Evolutionary conservation across 1,140 invertebrate genomes (phyloP), one percentile per base, ranked within the genome.

Genomic region (Aethina tumida): DNA sequence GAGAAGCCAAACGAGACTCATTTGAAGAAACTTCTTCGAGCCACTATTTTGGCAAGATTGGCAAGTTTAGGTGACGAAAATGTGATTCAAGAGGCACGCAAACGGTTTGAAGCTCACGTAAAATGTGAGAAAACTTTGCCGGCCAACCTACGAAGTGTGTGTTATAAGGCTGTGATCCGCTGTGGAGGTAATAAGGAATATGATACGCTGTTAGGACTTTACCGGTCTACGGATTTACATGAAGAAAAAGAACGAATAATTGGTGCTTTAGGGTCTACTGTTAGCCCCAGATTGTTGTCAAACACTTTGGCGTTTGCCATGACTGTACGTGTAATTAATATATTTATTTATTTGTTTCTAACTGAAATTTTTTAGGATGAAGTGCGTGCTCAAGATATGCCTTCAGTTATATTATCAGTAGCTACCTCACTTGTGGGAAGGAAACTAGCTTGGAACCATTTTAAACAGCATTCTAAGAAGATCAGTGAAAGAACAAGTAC

Each of bases 241-340:
- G 93, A 97, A 64, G 91, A 97, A 58, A 93, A 93, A 60, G 81
- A 92, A 53, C 73, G 92, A 51, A 86, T 96, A 45, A 74, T 83
- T 15, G 66, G 82, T 25, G 74, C 85, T 1, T 69, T 97, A 12
- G 90, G 89, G 16, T 74, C 79, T 21, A 74, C 84, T 10, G 73
- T 71, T 27, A 75, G 92, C 56, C 65, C 74, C 2, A 66, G 67
- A 16, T 62, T 92, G 14, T 66, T 95, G 24, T 67, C 71, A 5
- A 74, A 78, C 52, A 84, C 91, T n/a, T 66, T 97, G 1, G 71
- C 92, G 19, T 96, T 96, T 64, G 77, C 89, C 3, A 74, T 96
- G 61, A 88, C 86, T 52, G 83, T 86, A 58, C 70, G 77, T 70
- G 48, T 12, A 17, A 25, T 20, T 36, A 22, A 8, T 33, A 16